Evolutionary conservation across 2,797 vertebrate genomes (phyloP).

Genomic region (Setipinna tenuifilis): DNA sequence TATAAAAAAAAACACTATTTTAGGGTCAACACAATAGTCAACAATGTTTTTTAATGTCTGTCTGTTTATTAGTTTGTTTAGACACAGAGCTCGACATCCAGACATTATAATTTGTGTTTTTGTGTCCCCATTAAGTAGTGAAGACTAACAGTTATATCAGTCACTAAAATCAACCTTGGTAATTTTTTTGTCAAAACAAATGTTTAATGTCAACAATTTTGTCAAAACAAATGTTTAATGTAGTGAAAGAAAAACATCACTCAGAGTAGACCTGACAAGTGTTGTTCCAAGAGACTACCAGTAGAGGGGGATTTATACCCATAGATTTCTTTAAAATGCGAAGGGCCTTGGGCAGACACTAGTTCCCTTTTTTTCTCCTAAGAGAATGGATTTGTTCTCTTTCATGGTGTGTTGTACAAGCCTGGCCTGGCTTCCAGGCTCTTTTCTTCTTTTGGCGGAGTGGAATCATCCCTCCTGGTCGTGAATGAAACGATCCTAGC

Average conservation of each 20-base stretch:
- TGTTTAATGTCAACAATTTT: not conserved
- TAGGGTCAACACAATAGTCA: not conserved
- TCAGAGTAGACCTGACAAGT: not conserved
- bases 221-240: not conserved
- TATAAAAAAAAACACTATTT: not conserved
- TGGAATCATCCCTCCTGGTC: not conserved
- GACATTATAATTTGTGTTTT: not conserved
- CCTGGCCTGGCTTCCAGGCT: not conserved
- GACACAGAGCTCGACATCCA: not conserved
- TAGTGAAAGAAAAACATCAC: not conserved
- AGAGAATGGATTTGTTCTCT: not conserved
- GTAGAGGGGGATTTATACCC: not conserved
- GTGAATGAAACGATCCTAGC: conserved; percentile 18
- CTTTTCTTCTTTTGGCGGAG: not conserved
- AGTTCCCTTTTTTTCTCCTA: not conserved
- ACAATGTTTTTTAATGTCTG: not conserved
- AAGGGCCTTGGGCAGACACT: not conserved
- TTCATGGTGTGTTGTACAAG: not conserved
- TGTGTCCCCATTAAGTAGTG: not conserved
- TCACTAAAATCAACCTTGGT: not conserved
- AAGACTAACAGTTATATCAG: not conserved
- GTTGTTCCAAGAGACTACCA: conserved; percentile 17
- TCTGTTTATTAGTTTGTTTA: not conserved
- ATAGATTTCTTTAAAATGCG: not conserved
- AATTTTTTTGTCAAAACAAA: not conserved